phyloP scores from a whole-genome alignment of 2,888 invertebrate genomes.

The Aspidapion aeneum region DNA sequence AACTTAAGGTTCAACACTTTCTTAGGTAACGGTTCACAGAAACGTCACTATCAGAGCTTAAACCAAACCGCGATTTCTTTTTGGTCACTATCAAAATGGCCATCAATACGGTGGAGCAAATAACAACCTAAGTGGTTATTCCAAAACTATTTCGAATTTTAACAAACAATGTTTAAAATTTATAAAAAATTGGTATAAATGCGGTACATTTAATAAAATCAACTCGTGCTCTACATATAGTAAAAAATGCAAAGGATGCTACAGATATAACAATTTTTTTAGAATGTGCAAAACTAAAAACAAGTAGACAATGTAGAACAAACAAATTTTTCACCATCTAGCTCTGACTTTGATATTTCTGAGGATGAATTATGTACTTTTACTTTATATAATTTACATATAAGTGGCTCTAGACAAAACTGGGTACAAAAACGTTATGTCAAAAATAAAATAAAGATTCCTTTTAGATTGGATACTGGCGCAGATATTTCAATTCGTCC shows the following conservation, averaged over 20 bases:
- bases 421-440: neutral
- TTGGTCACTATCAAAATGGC: no score
- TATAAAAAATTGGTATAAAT: slow-evolving; percentile 4
- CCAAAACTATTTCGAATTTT: no score
- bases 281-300: neutral
- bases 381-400: neutral
- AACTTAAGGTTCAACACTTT: no score
- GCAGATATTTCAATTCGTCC: neutral
- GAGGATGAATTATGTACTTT: neutral
- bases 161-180: neutral
- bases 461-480: slow-evolving; percentile 5
- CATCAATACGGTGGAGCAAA: no score
- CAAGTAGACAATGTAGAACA: neutral
- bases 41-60: no score
- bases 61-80: no score
- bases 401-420: neutral
- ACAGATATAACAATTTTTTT: neutral
- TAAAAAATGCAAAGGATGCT: no score
- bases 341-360: neutral
- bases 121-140: no score
- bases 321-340: neutral
- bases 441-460: slow-evolving; percentile 5
- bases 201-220: neutral
- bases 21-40: neutral
- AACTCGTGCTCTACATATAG: neutral